Evolutionary conservation across 2,888 invertebrate genomes (phyloP).

Genomic region (Orchesella flavescens): DNA sequence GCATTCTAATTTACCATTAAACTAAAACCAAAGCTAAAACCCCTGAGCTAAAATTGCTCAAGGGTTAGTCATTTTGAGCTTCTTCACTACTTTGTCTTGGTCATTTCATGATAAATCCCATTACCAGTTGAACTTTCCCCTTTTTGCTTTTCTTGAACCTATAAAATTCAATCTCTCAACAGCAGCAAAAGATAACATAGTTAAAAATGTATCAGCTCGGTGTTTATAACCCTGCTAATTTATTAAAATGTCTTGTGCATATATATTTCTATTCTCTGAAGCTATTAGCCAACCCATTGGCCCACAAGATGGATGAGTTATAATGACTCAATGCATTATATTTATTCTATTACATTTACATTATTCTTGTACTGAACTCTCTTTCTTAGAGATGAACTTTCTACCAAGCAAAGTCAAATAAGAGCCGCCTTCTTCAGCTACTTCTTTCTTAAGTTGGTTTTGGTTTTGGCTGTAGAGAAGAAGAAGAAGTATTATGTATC

Average conservation of each 20-base stretch:
- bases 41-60: not conserved
- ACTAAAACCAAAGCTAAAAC: not conserved
- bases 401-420: not conserved
- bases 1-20: not conserved
- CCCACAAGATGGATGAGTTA: not conserved
- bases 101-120: not conserved
- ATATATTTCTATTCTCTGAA: not conserved
- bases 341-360: not conserved
- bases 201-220: not conserved
- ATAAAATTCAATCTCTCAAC: not conserved
- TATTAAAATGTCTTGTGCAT: constrained; percentile 10
- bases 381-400: not conserved
- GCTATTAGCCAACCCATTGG: constrained; percentile 1
- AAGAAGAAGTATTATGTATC: not conserved
- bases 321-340: constrained; percentile 11
- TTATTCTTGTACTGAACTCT: not conserved
- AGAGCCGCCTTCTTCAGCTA: constrained; percentile 9
- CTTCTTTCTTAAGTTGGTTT: not conserved
- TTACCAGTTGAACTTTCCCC: constrained; percentile 6
- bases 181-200: not conserved
- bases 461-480: not conserved
- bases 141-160: not conserved
- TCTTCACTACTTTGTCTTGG: not conserved
- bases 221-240: constrained; percentile 12
- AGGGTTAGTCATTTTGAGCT: not conserved